Percentiles rank a stretch among this genome's conserved stretches.
Conservation (phyloP, 2,113 vertebrate species). For the Thamnaconus septentrionalis region DNA sequence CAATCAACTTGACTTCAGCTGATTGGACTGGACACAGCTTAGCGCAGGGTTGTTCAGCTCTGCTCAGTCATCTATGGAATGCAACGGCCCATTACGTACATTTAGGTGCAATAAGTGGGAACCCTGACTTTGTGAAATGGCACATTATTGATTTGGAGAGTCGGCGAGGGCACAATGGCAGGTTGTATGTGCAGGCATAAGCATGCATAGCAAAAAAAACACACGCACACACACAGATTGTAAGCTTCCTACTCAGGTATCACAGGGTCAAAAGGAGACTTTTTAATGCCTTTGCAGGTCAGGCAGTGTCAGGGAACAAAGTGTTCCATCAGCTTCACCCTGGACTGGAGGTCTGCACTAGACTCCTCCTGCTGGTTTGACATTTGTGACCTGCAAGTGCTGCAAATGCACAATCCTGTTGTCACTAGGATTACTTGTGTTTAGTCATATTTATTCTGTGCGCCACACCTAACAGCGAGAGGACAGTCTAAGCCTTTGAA, state of each 20-base stretch:
- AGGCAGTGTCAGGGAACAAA: slow-evolving; percentile 8
- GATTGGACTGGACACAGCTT: slow-evolving; percentile 57
- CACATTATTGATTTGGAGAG: slow-evolving; percentile 43
- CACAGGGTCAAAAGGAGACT: slow-evolving; percentile 27
- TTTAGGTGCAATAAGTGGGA: slow-evolving; percentile 32
- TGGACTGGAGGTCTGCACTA: slow-evolving; percentile 6
- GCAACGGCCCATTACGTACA: slow-evolving; percentile 61
- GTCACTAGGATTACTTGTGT: background rate
- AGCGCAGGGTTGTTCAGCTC: slow-evolving; percentile 44
- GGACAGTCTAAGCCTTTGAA: background rate
- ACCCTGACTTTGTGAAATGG: slow-evolving; percentile 26
- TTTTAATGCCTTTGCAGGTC: slow-evolving; percentile 28
- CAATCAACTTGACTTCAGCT: slow-evolving; percentile 46
- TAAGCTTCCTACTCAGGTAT: slow-evolving; percentile 33
- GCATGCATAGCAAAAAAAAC: background rate
- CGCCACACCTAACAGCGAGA: background rate
- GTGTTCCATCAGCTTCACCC: slow-evolving; percentile 7
- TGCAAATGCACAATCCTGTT: background rate
- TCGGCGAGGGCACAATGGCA: slow-evolving; percentile 5
- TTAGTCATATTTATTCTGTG: background rate
- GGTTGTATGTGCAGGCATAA: slow-evolving; percentile 4
- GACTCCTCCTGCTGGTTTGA: slow-evolving; percentile 3
- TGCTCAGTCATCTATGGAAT: slow-evolving; percentile 67
- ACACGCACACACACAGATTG: slow-evolving; percentile 6
- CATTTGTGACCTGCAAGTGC: background rate